phyloP scores from a whole-genome alignment of 2,797 vertebrate genomes.

The Darevskia mixta region DNA sequence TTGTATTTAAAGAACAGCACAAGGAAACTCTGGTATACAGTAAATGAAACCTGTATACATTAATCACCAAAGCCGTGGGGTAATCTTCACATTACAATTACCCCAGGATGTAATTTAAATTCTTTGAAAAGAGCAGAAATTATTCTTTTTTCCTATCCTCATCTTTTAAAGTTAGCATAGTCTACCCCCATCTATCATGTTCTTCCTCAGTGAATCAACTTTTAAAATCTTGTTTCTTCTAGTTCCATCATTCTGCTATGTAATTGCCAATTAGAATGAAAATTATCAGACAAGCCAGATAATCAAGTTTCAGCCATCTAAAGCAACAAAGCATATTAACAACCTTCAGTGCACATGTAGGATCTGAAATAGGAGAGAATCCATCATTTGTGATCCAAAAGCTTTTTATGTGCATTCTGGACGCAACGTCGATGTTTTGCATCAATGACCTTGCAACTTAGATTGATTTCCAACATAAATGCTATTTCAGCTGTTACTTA shows the following conservation, averaged over 20 bases:
- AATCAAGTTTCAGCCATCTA: background rate
- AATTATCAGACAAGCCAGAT: conserved; percentile 6
- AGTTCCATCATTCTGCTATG: background rate
- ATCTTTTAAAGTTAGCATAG: background rate
- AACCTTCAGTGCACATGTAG: background rate
- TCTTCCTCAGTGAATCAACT: conserved; percentile 9
- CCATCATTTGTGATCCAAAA: background rate
- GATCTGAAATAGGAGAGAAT: conserved; percentile 29
- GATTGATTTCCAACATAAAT: background rate
- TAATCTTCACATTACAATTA: background rate
- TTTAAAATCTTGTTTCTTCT: conserved; percentile 8
- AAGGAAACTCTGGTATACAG: background rate
- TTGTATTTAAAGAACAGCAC: background rate
- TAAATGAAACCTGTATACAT: background rate
- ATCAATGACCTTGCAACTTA: background rate
- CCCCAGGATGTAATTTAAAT: background rate
- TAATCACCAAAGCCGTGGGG: conserved; percentile 14
- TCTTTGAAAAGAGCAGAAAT: background rate
- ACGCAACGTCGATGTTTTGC: background rate
- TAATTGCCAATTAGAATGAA: conserved; percentile 25
- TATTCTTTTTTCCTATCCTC: background rate
- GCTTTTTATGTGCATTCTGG: background rate
- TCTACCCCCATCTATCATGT: background rate
- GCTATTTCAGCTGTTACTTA: background rate
- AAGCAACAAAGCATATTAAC: background rate